Conservation (phyloP, 2,888 invertebrate species). For the Pristionchus entomophagus region DNA sequence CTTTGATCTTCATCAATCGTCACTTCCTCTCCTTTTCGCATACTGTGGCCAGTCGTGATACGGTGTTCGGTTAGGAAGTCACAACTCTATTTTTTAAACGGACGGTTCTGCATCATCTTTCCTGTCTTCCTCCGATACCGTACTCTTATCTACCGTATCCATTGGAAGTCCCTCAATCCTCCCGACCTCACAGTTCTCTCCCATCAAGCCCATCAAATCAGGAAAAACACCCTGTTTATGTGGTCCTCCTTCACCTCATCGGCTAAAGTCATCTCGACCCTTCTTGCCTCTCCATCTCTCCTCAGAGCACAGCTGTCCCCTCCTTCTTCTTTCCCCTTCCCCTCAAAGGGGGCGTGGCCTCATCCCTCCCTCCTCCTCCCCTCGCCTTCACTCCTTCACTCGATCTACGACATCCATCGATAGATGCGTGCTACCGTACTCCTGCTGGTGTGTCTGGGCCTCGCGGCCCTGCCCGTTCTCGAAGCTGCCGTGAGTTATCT, state of each 20-base stretch:
- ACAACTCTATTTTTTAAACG: no score
- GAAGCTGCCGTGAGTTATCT: constrained; percentile 41
- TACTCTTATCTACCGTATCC: no score
- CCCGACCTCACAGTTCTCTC: neutral
- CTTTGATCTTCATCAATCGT: neutral
- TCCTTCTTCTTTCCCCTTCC: neutral
- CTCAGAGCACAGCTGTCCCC: neutral
- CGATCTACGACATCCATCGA: neutral
- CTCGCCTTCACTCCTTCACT: neutral
- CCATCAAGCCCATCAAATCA: constrained; percentile 15
- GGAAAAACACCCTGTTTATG: constrained; percentile 9
- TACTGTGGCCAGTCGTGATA: no score
- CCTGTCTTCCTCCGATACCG: no score
- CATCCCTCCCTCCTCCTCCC: neutral
- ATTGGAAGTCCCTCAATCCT: no score
- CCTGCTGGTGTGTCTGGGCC: constrained; percentile 14
- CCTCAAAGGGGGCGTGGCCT: neutral
- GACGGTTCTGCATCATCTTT: no score
- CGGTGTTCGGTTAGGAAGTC: no score
- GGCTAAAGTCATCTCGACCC: neutral
- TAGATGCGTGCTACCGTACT: constrained; percentile 20
- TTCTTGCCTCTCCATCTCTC: constrained; percentile 30
- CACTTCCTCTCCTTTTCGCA: no score
- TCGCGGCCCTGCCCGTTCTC: constrained; percentile 29
- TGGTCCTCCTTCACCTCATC: neutral